Evolutionary conservation across 2,888 invertebrate genomes (phyloP), one percentile per base, ranked within the genome.

Genomic region (Thymelicus acteon): DNA sequence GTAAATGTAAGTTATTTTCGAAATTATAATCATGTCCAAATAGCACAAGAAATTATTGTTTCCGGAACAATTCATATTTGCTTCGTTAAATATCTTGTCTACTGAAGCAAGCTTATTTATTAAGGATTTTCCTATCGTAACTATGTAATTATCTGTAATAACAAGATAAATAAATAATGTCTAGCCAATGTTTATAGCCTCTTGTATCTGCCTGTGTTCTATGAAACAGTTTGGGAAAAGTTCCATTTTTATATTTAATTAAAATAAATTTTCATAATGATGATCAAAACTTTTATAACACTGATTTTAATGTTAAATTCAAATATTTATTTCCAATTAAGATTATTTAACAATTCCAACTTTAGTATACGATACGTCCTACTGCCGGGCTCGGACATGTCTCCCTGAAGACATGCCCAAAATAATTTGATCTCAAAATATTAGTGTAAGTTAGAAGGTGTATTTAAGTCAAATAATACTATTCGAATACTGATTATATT

Each of bases 361-460:
- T 52, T 52, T 15, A 52, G 49, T 52, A 52, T 52, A 52, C 49
- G 49, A 19, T 19, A 6, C 6, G 44, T 44, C 10, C 44, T 12
- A 12, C 2, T 44, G 44, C 44, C 44, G 12, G 15, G 0, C 49
- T n/a, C 15, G 48, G 48, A n/a, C 8, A 15, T 49, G n/a, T n/a
- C 15, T 8, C 15, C 6, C 6, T 7, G 0, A 0, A 40, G 15
- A n/a, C 15, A 49, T 49, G 48, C n/a, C 15, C 6, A 7, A 13
- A 57, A 31, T 31, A 10, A 31, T 57, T 31, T 57, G 65, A 57
- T 65, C 54, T 57, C 65, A 64, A 64, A 39, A 64, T 65, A 65
- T 48, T 65, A 57, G 7, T 19, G 19, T 52, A 52, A 52, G 15
- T 44, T 19, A 19, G n/a, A n/a, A 44, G 10, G 10, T 49, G 15